A percentile compares a stretch with the other conserved stretches of the same genome.
Conservation (phyloP, 2,113 vertebrate species). For the Indicator maculatus region DNA sequence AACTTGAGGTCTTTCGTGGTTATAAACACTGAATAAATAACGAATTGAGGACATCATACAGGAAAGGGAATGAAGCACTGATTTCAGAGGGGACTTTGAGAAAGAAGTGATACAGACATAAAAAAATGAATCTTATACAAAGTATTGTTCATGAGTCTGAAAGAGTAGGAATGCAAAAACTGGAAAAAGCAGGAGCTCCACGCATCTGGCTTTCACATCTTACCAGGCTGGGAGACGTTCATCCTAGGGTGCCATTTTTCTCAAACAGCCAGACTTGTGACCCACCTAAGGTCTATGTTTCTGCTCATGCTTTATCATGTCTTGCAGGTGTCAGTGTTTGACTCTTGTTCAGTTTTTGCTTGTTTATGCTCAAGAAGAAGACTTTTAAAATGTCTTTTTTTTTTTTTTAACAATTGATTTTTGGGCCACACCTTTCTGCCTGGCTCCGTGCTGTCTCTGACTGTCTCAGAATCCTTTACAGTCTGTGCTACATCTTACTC, state of each 20-base stretch:
- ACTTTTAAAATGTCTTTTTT: not conserved
- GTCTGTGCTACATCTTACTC: not conserved
- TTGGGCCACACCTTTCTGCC: fast-evolving
- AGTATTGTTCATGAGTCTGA: not conserved
- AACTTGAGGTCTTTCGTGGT: fast-evolving
- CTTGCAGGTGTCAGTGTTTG: not conserved
- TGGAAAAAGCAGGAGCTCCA: not conserved
- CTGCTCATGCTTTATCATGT: not conserved
- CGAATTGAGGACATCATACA: not conserved
- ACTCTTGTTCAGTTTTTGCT: not conserved
- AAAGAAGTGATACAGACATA: not conserved
- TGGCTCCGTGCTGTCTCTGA: not conserved
- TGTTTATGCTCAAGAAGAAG: not conserved
- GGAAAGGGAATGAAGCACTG: not conserved
- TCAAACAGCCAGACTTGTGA: not conserved
- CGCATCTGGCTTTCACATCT: not conserved
- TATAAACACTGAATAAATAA: not conserved
- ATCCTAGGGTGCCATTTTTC: not conserved
- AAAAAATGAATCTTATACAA: not conserved
- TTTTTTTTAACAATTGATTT: not conserved
- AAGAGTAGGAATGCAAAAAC: not conserved
- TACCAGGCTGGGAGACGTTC: not conserved
- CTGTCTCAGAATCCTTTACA: not conserved
- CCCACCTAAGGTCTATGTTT: not conserved
- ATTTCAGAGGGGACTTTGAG: not conserved